Percentiles rank a stretch among this genome's conserved stretches.
These are phyloP conservation scores for Osmerus mordax DNA, from an alignment of 2,113 vertebrate genomes.

Conservation along the genomic window DNA sequence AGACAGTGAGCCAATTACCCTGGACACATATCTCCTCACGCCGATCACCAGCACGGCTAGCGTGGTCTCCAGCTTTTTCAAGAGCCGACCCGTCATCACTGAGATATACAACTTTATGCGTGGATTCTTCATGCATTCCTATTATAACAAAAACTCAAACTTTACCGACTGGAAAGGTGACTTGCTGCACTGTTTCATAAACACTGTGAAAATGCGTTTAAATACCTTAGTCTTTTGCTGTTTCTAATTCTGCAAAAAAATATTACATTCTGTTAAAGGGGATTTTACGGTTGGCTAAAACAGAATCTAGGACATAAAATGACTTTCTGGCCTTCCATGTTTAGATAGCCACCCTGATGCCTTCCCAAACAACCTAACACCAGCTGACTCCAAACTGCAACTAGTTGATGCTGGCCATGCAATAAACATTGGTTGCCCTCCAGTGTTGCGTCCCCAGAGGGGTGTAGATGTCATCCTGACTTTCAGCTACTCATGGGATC, in stretches of 20 bases:
- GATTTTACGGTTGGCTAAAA: no score
- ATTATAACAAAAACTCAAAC: constrained; percentile 68
- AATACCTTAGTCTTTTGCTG: no score
- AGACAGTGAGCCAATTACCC: constrained; percentile 26
- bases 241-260: no score
- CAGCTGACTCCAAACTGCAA: constrained; percentile 67
- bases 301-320: no score
- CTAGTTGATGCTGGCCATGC: constrained; percentile 83
- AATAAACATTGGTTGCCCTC: constrained; percentile 77
- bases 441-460: constrained; percentile 76
- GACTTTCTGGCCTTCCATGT: neutral
- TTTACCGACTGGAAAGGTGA: constrained; percentile 77
- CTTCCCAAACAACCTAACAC: constrained; percentile 79
- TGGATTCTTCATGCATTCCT: constrained; percentile 74
- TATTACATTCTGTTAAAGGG: no score
- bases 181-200: no score
- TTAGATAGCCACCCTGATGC: constrained; percentile 74
- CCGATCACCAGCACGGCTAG: constrained; percentile 53
- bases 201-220: no score
- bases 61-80: constrained; percentile 71
- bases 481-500: constrained; percentile 74
- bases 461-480: constrained; percentile 80
- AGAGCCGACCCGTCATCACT: constrained; percentile 70
- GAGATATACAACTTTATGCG: constrained; percentile 78
- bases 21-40: constrained; percentile 46